Evolutionary conservation across 2,797 vertebrate genomes (phyloP), one percentile per base, ranked within the genome.

Genomic region (Acomys russatus): DNA sequence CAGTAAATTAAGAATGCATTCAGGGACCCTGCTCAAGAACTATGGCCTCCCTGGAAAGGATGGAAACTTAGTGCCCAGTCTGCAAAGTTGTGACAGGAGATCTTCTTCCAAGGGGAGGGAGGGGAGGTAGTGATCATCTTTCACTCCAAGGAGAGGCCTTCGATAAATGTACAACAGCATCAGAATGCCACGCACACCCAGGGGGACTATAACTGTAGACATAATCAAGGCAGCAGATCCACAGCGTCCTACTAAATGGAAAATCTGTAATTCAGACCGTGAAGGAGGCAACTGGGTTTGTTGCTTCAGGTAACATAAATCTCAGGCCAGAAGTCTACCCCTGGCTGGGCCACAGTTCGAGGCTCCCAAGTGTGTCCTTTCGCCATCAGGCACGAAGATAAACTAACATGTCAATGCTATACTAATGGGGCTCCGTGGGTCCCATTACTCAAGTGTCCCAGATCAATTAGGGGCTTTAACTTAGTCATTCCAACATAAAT

Each of bases 221-320:
- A 95, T 97, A 97, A 98, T 97, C 94, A 97, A 96, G 97, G 97
- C 94, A 96, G 97, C 98, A 97, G 97, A 98, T 97, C 97, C 97
- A 25, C 77, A 70, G 88, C 96, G 97, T 97, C 97, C 85, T 0
- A 70, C 96, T 98, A 98, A 98, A 98, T 96, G 96, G 97, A 97
- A 98, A 97, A 98, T 98, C 98, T 98, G 97, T 98, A 98, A 98
- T 98, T 98, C 98, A 98, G 97, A 95, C 96, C 98, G 97, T 98
- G 98, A 97, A 98, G 97, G 82, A 95, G 74, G 74, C 96, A 98
- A 88, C 88, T 90, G 87, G 93, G 79, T 94, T 97, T 98, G 96
- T 93, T 93, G 82, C 91, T 96, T 96, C 96, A 87, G 33, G 79
- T 96, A 91, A 97, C 95, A 96, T 97, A 98, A 98, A 98, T 98